A percentile compares a stretch with the other conserved stretches of the same genome.
These are phyloP conservation scores for Hylaeus anthracinus DNA, from an alignment of 1,140 invertebrate species.

Conservation along the genomic window DNA sequence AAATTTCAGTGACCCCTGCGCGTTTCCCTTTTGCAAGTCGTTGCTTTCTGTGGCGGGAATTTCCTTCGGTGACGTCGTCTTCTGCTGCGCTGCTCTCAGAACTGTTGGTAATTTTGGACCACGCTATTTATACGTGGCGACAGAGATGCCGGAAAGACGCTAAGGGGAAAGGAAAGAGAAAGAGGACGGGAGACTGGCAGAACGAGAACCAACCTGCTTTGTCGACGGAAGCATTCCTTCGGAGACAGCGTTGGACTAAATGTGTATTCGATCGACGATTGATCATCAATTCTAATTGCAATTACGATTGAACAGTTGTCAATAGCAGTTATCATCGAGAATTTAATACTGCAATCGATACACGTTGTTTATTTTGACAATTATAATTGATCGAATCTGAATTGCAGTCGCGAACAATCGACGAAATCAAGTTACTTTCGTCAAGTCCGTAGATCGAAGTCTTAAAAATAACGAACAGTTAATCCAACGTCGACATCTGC, in stretches of 20 bases:
- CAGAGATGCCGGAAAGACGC: conserved; percentile 38
- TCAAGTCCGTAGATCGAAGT: too few species aligned
- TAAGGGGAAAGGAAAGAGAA: conserved; percentile 36
- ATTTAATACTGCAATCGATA: too few species aligned
- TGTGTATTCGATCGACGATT: too few species aligned
- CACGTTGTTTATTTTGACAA: too few species aligned
- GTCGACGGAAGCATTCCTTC: conserved; percentile 31
- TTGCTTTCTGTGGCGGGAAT: not conserved
- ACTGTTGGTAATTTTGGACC: conserved; percentile 69
- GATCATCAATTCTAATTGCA: too few species aligned
- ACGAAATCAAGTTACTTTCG: too few species aligned
- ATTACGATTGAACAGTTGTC: too few species aligned
- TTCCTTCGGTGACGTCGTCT: conserved; percentile 46
- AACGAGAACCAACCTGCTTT: conserved; percentile 34
- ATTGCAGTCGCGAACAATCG: too few species aligned
- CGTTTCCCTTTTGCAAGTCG: conserved; percentile 32
- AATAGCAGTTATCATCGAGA: too few species aligned
- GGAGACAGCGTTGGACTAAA: not conserved
- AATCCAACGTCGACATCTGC: too few species aligned
- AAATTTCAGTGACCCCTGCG: not conserved
- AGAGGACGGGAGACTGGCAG: not conserved
- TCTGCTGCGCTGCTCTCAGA: conserved; percentile 59
- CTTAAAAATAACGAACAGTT: too few species aligned
- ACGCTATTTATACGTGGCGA: conserved; percentile 70
- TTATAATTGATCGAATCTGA: too few species aligned